These are phyloP conservation scores for Lateolabrax maculatus DNA, from an alignment of 2,797 vertebrate species.

Conservation along the genomic window DNA sequence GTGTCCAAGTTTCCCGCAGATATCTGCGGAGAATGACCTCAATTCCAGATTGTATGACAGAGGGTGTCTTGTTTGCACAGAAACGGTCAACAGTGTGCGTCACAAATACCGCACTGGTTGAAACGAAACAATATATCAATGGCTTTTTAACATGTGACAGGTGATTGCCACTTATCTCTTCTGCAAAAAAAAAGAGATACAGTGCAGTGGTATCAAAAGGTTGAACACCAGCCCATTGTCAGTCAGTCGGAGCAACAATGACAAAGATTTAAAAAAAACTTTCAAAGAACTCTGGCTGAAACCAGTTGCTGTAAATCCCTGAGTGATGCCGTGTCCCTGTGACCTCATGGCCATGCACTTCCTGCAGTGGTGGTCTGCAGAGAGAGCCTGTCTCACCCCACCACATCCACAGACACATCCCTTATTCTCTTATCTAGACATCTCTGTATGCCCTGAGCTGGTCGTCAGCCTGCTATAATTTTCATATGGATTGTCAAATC, in stretches of 20 bases:
- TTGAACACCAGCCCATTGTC: conserved; percentile 26
- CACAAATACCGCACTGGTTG: conserved; percentile 26
- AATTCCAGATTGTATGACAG: conserved; percentile 53
- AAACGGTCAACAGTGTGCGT: conserved; percentile 41
- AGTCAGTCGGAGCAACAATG: conserved; percentile 35
- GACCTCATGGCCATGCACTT: conserved; percentile 79
- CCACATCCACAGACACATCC: conserved; percentile 54
- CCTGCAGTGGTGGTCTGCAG: conserved; percentile 62
- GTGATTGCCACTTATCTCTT: conserved; percentile 49
- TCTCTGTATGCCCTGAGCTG: conserved; percentile 51
- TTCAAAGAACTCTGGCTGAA: conserved; percentile 68
- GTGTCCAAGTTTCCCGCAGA: conserved; percentile 54
- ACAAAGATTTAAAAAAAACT: conserved; percentile 54
- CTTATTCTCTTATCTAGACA: conserved; percentile 65
- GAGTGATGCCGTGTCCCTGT: conserved; percentile 67
- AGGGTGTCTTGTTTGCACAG: conserved; percentile 64
- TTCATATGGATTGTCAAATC: neutral
- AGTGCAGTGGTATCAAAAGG: conserved; percentile 21
- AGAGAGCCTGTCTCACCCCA: conserved; percentile 45
- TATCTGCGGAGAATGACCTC: conserved; percentile 62
- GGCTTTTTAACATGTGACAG: conserved; percentile 25
- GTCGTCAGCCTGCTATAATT: too few species aligned
- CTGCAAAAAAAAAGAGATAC: conserved; percentile 37
- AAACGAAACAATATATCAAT: conserved; percentile 21
- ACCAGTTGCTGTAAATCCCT: conserved; percentile 79